phyloP scores from a whole-genome alignment of 2,113 vertebrate species.

The Crotalus horridus region DNA sequence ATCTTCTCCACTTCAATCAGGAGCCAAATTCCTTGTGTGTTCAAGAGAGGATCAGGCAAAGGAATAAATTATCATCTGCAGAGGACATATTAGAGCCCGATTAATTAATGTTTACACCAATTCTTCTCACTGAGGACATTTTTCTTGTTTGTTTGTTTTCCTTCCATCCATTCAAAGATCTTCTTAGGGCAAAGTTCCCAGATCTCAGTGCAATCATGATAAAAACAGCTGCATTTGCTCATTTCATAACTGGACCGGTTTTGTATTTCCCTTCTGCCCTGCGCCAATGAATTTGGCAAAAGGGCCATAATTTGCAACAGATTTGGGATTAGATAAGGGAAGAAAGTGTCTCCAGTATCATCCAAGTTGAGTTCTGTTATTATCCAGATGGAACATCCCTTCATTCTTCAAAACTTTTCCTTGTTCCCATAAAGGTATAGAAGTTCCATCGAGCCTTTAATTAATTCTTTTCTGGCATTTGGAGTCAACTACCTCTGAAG shows the following conservation, averaged over 20 bases:
- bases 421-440: neutral
- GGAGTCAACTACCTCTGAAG: neutral
- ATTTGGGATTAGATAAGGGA: neutral
- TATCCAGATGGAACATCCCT: neutral
- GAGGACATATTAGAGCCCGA: neutral
- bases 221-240: neutral
- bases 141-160: neutral
- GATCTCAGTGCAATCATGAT: constrained; percentile 13
- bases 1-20: constrained; percentile 66
- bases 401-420: neutral
- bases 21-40: constrained; percentile 65
- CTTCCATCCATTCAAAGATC: neutral
- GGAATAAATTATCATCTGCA: neutral
- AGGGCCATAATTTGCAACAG: neutral
- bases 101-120: constrained; percentile 22
- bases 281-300: neutral
- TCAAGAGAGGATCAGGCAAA: constrained; percentile 36
- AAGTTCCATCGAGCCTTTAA: neutral
- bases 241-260: neutral
- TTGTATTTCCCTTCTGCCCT: neutral
- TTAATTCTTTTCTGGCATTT: neutral
- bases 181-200: neutral
- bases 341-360: neutral
- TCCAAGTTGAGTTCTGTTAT: neutral
- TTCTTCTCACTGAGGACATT: neutral